These are phyloP conservation scores for Ctenodactylus gundi DNA, from an alignment of 2,113 vertebrate genomes.

Conservation along the genomic window DNA sequence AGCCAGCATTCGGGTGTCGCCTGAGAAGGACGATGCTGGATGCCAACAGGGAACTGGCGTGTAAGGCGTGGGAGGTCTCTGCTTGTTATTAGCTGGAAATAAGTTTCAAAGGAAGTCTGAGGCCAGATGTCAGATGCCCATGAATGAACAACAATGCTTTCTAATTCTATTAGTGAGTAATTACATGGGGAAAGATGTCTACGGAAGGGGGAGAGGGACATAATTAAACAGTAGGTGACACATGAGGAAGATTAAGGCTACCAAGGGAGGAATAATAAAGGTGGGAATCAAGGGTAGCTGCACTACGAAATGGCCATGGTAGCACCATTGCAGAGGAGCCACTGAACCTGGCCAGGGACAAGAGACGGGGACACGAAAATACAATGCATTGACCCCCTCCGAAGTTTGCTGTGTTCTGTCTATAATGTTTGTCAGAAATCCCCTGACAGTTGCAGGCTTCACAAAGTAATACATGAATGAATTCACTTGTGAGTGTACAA, in stretches of 20 bases:
- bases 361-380: background rate
- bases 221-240: background rate
- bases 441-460: background rate
- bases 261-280: background rate
- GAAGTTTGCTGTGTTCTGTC: background rate
- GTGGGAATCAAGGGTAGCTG: background rate
- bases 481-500: background rate
- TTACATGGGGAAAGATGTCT: background rate
- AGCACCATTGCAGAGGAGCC: background rate
- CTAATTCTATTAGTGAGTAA: constrained; percentile 17
- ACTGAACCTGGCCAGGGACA: background rate
- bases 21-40: background rate
- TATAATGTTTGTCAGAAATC: background rate
- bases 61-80: background rate
- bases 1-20: background rate
- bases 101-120: constrained; percentile 31
- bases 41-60: background rate
- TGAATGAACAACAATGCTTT: background rate
- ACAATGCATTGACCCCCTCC: background rate
- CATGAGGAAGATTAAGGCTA: background rate
- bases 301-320: background rate
- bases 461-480: background rate
- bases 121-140: background rate
- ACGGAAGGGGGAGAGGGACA: background rate
- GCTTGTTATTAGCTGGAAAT: constrained; percentile 23